Conservation (phyloP, 2,888 invertebrate genomes). For the Sturmia bella region DNA sequence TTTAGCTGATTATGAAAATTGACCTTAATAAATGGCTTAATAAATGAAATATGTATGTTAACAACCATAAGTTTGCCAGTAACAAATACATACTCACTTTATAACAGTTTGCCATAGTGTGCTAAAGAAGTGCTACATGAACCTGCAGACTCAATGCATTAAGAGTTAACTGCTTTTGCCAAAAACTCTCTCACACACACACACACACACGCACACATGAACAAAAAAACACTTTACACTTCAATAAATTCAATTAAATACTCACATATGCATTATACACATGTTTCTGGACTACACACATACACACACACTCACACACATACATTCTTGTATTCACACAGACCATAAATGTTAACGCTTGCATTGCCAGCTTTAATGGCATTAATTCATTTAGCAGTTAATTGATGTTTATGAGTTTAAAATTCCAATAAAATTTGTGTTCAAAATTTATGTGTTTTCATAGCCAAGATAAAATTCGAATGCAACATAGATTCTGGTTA, state of each 20-base stretch:
- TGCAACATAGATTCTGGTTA: not conserved
- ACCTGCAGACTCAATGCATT: conserved; percentile 9
- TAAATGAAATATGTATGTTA: conserved; percentile 5
- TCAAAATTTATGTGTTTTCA: not conserved
- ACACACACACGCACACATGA: no score
- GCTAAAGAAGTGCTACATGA: not conserved
- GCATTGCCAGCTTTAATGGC: not conserved
- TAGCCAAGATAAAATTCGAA: not conserved
- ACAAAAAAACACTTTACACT: conserved; percentile 23
- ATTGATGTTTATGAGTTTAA: conserved; percentile 22
- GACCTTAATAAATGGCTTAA: conserved; percentile 9
- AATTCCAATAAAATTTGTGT: not conserved
- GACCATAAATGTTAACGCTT: no score
- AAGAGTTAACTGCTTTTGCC: conserved; percentile 37
- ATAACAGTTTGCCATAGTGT: not conserved
- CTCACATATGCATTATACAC: not conserved
- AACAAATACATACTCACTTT: not conserved
- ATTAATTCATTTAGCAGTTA: conserved; percentile 16
- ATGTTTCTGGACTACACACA: not conserved
- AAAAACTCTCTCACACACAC: not conserved
- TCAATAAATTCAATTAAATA: conserved; percentile 44
- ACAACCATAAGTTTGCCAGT: not conserved
- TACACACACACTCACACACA: conserved; percentile 21
- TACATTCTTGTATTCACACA: not conserved
- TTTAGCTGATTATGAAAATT: conserved; percentile 12